phyloP scores from a whole-genome alignment of 1,140 invertebrate species.

The Bombus confusus region DNA sequence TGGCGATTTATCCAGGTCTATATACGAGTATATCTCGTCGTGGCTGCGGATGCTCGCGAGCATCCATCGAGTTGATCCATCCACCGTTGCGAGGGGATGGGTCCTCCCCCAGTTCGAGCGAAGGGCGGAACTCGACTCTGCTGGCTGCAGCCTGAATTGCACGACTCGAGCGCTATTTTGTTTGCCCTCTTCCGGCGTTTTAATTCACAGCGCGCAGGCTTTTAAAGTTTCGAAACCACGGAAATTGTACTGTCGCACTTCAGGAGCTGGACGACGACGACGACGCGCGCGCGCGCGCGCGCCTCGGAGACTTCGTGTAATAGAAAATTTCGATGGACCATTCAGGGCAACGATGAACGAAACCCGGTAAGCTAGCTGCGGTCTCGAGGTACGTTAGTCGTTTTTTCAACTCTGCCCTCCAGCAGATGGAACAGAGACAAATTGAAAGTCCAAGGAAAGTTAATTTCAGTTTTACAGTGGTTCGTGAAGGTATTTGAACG shows the following conservation, averaged over 20 bases:
- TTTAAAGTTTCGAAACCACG: constrained; percentile 64
- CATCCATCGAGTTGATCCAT: constrained; percentile 46
- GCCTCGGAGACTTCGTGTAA: neutral
- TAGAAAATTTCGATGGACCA: constrained; percentile 23
- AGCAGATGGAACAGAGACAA: neutral
- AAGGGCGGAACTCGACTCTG: constrained; percentile 9
- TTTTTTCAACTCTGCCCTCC: constrained; percentile 8
- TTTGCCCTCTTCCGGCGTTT: constrained; percentile 62
- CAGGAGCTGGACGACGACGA: neutral
- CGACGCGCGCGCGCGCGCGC: neutral
- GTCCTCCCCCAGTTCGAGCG: constrained; percentile 6
- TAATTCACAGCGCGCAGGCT: constrained; percentile 57
- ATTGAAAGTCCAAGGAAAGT: neutral
- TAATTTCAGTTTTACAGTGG: too few relatives aligned
- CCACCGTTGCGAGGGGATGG: constrained; percentile 3
- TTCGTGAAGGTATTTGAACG: neutral
- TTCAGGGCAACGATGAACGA: neutral
- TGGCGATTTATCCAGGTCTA: constrained; percentile 15
- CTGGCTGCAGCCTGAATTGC: constrained; percentile 45
- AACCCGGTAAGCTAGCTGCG: neutral
- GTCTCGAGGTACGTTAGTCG: neutral
- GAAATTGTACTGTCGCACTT: constrained; percentile 57
- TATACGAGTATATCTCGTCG: neutral
- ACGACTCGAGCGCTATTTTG: constrained; percentile 63
- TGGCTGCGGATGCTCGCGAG: constrained; percentile 35